These are phyloP conservation scores for Orius insidiosus DNA, from an alignment of 1,140 invertebrate genomes.

Conservation along the genomic window DNA sequence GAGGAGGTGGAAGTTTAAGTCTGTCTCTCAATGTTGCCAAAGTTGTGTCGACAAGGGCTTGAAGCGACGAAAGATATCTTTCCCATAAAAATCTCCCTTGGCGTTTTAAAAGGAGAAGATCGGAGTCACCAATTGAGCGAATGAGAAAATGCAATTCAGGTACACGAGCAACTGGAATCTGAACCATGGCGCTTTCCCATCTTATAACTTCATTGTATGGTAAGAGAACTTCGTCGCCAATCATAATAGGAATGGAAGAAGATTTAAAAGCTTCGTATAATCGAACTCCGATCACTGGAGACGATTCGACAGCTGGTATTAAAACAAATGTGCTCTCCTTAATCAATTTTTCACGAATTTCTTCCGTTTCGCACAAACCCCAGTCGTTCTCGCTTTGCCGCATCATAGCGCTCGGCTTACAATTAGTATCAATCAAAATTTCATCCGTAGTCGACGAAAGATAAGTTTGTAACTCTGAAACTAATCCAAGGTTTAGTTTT, in stretches of 20 bases:
- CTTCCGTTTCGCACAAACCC: constrained; percentile 63
- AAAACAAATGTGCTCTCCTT: constrained; percentile 74
- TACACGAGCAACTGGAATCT: constrained; percentile 68
- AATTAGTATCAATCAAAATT: constrained; percentile 19
- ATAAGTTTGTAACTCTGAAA: constrained; percentile 17
- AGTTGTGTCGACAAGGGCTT: constrained; percentile 63
- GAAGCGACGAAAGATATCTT: constrained; percentile 63
- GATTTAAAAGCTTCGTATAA: constrained; percentile 73
- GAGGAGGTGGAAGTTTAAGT: constrained; percentile 67
- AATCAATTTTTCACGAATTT: constrained; percentile 29
- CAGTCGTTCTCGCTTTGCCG: constrained; percentile 40
- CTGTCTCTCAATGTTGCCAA: constrained; percentile 62
- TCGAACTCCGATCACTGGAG: constrained; percentile 60
- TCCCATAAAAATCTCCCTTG: constrained; percentile 83
- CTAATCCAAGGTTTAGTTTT: constrained; percentile 13
- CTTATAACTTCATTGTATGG: constrained; percentile 65
- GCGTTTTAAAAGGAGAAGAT: constrained; percentile 67
- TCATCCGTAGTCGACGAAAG: constrained; percentile 20
- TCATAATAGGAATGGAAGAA: constrained; percentile 79
- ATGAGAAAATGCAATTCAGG: constrained; percentile 89
- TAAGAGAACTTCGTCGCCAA: constrained; percentile 51
- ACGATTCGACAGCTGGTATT: constrained; percentile 60
- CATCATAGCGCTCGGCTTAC: constrained; percentile 3
- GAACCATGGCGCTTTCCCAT: constrained; percentile 66
- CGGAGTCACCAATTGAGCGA: constrained; percentile 68